Conservation (phyloP, 2,797 vertebrate species). For the Moxostoma hubbsi region DNA sequence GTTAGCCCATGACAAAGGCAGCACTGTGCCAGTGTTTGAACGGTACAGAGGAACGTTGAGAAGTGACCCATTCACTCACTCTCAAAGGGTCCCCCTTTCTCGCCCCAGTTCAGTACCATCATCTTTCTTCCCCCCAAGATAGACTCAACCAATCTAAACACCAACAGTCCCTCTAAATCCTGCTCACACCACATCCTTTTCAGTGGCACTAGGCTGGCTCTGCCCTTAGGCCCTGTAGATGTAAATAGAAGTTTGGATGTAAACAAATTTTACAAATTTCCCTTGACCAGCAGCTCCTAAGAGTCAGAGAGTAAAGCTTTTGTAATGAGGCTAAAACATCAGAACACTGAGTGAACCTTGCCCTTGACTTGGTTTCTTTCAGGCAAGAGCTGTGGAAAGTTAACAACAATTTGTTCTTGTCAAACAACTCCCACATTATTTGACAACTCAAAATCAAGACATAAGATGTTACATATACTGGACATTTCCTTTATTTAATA, state of each 20-base stretch:
- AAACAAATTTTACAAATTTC: constrained; percentile 55
- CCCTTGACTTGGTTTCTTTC: constrained; percentile 2
- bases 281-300: constrained; percentile 4
- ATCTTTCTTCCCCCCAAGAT: constrained; percentile 21
- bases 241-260: constrained; percentile 53
- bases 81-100: constrained; percentile 59
- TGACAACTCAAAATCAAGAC: not conserved
- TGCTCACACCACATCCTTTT: not conserved
- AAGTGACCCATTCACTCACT: constrained; percentile 68
- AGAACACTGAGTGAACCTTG: constrained; percentile 8
- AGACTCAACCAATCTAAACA: constrained; percentile 20
- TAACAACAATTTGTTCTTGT: constrained; percentile 9
- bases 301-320: constrained; percentile 21
- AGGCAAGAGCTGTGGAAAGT: not conserved
- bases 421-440: not conserved
- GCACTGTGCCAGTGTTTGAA: constrained; percentile 73
- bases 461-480: not conserved
- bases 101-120: constrained; percentile 54
- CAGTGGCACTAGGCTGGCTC: not conserved
- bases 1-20: constrained; percentile 73
- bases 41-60: constrained; percentile 69
- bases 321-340: constrained; percentile 22
- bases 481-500: constrained; percentile 4
- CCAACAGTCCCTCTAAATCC: not conserved
- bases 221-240: constrained; percentile 14